Base-by-base conservation (phyloP, 2,113 vertebrate species). In the Poeciliopsis retropinna region DNA sequence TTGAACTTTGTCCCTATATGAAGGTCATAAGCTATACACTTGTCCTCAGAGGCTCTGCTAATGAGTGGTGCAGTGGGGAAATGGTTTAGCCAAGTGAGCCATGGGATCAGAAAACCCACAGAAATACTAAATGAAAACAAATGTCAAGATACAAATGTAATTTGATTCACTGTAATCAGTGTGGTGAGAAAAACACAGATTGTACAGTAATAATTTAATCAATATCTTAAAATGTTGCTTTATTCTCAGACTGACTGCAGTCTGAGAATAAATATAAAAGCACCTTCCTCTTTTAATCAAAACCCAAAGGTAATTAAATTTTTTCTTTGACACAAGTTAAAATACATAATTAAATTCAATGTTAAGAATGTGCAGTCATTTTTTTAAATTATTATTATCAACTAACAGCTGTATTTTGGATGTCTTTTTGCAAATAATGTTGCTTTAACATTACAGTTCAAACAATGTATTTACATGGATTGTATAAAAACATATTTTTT, bases 21-120 rank as follows among this genome's bases (percentile, higher is more conserved):
- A 91, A 90, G 83, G 85, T 92, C 69, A 87, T 47, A 11, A n/a
- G 72, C 19, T 65, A 34, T 47, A 60, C 30, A 70, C 15, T 76
- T 67, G 47, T 70, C n/a, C 73, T 79, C 9, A 37, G 19, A 77
- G 69, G 61, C 57, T 57, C 54, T 72, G 17, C 41, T 74, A 81
- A 80, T 71, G 66, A 83, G 69, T 72, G 70, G 72, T 3, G n/a
- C 72, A 9, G 7, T 14, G 28, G 30, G 63, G 61, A 37, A 65
- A 80, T 64, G 28, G 13, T 39, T 64, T 71, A 64, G 17, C 19
- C 25, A 67, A 71, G 7, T 22, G 51, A 67, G 34, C 10, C 62
- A 31, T 71, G n/a, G 27, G 22, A 82, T 65, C 25, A 47, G 67
- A 65, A 19, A 4, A 28, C n/a, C 5, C 25, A 25, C 2, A 74